Evolutionary conservation across 2,113 vertebrate genomes (phyloP).

Genomic region (Salminus brasiliensis): DNA sequence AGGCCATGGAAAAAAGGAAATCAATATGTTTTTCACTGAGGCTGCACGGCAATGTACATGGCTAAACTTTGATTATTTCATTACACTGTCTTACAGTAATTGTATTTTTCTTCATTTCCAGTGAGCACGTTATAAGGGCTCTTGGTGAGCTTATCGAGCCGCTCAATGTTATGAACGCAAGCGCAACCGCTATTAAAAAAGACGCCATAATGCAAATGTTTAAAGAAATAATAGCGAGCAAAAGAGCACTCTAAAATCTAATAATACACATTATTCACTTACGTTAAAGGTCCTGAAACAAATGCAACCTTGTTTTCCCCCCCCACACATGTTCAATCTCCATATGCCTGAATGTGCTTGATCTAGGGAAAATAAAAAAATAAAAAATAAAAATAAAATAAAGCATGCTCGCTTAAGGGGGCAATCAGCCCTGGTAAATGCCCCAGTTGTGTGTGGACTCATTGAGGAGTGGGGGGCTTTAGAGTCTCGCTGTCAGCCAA

Average conservation of each 20-base stretch:
- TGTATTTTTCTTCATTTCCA: slow-evolving; percentile 41
- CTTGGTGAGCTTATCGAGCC: slow-evolving; percentile 21
- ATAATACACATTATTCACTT: slow-evolving; percentile 1
- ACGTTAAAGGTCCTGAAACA: slow-evolving; percentile 13
- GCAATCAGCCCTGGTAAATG: slow-evolving; percentile 65
- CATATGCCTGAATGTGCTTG: slow-evolving; percentile 9
- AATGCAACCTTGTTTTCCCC: slow-evolving; percentile 18
- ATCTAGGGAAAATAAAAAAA: background rate
- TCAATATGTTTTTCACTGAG: slow-evolving; percentile 46
- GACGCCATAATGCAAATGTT: slow-evolving; percentile 10
- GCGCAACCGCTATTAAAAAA: slow-evolving; percentile 6
- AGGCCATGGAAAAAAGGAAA: slow-evolving; percentile 41
- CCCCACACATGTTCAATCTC: slow-evolving; percentile 42
- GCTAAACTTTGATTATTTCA: slow-evolving; percentile 41
- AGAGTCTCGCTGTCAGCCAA: slow-evolving; percentile 69
- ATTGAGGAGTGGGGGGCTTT: slow-evolving; percentile 64
- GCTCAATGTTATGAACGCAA: slow-evolving; percentile 13
- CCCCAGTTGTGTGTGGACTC: slow-evolving; percentile 68
- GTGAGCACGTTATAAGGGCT: slow-evolving; percentile 33
- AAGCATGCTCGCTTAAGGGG: slow-evolving; percentile 50
- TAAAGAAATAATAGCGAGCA: background rate
- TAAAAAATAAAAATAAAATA: slow-evolving; percentile 31
- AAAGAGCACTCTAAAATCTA: slow-evolving; percentile 12
- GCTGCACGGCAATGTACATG: slow-evolving; percentile 33
- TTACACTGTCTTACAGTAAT: slow-evolving; percentile 37